phyloP scores from a whole-genome alignment of 1,140 invertebrate species.

The Pogonognathellus flavescens region DNA sequence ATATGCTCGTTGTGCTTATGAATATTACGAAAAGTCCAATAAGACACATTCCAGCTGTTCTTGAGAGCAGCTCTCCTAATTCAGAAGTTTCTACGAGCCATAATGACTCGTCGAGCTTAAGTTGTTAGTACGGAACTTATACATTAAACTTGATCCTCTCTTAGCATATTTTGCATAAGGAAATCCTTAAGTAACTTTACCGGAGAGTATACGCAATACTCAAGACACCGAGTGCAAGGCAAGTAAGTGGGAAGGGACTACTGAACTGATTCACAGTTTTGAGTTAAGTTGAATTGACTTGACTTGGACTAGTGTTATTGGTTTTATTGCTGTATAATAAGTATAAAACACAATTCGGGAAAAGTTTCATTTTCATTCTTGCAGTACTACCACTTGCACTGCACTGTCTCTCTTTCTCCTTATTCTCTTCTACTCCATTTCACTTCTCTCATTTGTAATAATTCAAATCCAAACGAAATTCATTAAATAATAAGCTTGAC shows the following conservation, averaged over 20 bases:
- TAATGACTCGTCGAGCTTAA: constrained; percentile 48
- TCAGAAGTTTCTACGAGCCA: constrained; percentile 46
- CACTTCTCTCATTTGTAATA: neutral
- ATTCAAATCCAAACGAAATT: constrained; percentile 22
- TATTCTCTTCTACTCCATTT: too few relatives aligned
- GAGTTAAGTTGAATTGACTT: constrained; percentile 31
- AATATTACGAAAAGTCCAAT: constrained; percentile 45
- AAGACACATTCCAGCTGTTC: constrained; percentile 49
- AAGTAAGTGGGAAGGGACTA: neutral
- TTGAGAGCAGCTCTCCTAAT: constrained; percentile 44
- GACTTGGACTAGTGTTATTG: constrained; percentile 41
- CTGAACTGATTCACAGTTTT: constrained; percentile 42
- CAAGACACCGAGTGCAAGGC: neutral
- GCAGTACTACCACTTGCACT: neutral
- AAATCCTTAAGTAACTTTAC: constrained; percentile 43
- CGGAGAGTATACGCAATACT: neutral
- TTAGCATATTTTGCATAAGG: constrained; percentile 38
- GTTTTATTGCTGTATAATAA: constrained; percentile 46
- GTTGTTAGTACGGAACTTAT: constrained; percentile 45
- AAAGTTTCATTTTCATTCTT: constrained; percentile 26
- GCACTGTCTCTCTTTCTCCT: neutral
- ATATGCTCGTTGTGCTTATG: constrained; percentile 46
- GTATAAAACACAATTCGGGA: constrained; percentile 29
- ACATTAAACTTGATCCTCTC: constrained; percentile 50
- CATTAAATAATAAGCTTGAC: neutral